Percentiles rank a stretch among this genome's conserved stretches.
phyloP scores from a whole-genome alignment of 2,113 vertebrate species.

The Caranx melampygus region DNA sequence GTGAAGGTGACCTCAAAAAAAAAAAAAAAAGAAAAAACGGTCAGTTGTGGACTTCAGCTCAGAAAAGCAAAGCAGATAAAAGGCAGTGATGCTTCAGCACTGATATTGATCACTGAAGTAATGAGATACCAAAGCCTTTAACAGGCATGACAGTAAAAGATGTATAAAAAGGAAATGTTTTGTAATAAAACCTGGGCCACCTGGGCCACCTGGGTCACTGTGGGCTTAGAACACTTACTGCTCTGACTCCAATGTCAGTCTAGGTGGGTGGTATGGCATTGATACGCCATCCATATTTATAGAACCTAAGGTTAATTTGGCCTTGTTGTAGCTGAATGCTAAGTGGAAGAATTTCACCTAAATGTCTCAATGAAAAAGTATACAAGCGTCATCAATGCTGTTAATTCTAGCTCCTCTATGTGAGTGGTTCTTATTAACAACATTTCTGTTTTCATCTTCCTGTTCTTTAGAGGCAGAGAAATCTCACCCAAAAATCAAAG shows the following conservation, averaged over 20 bases:
- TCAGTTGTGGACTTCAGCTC: not conserved
- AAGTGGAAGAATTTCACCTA: not conserved
- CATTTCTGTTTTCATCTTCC: not conserved
- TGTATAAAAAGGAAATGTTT: not conserved
- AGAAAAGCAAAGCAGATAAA: not conserved
- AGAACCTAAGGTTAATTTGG: constrained; percentile 16
- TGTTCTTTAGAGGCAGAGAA: not conserved
- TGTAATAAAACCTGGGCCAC: not conserved
- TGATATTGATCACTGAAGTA: not conserved
- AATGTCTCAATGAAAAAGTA: constrained; percentile 18
- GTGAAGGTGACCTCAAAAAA: not conserved
- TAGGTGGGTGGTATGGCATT: not conserved
- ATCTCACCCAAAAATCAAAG: not conserved
- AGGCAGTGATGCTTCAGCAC: not conserved
- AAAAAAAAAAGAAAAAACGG: too few species aligned
- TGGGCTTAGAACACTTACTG: not conserved
- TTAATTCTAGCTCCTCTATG: not conserved
- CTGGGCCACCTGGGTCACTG: not conserved
- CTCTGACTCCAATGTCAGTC: not conserved
- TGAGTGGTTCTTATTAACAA: not conserved
- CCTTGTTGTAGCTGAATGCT: not conserved
- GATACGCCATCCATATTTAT: constrained; percentile 13
- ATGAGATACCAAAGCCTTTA: not conserved
- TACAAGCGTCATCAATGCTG: not conserved
- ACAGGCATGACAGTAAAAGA: not conserved